These are phyloP conservation scores for Acrobasis consociella DNA, from an alignment of 2,888 invertebrate species.

Conservation along the genomic window DNA sequence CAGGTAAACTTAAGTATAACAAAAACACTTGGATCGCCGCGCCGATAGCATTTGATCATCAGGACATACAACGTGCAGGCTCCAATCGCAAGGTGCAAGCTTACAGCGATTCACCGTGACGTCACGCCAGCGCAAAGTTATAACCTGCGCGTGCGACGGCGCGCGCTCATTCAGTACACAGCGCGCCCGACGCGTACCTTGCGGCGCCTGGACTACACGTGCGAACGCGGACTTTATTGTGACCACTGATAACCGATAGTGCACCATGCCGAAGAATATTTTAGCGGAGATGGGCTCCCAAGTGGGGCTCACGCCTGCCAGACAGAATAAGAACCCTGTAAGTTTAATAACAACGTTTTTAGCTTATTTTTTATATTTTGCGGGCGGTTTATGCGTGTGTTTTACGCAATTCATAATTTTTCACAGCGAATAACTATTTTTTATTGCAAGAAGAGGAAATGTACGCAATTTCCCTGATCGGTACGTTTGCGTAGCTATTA, in stretches of 20 bases:
- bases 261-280: slow-evolving; percentile 75
- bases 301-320: slow-evolving; percentile 70
- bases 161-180: slow-evolving; percentile 60
- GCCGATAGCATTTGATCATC: too few species aligned
- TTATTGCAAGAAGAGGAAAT: slow-evolving; percentile 15
- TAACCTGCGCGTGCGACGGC: slow-evolving; percentile 54
- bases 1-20: too few species aligned
- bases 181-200: slow-evolving; percentile 65
- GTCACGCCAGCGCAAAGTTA: slow-evolving; percentile 34
- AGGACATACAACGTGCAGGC: slow-evolving; percentile 5
- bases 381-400: neutral
- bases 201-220: slow-evolving; percentile 50
- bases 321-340: slow-evolving; percentile 67
- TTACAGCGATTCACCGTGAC: slow-evolving; percentile 23
- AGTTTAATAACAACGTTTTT: slow-evolving; percentile 29
- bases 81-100: slow-evolving; percentile 20
- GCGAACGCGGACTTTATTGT: slow-evolving; percentile 45
- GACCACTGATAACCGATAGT: slow-evolving; percentile 47
- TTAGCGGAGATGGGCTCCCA: slow-evolving; percentile 79
- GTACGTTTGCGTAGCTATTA: slow-evolving; percentile 31
- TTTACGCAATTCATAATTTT: neutral
- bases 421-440: slow-evolving; percentile 3
- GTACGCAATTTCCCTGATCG: slow-evolving; percentile 12
- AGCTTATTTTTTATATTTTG: neutral
- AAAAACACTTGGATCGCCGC: too few species aligned